phyloP scores from a whole-genome alignment of 2,113 vertebrate genomes.

The Recurvirostra avosetta region DNA sequence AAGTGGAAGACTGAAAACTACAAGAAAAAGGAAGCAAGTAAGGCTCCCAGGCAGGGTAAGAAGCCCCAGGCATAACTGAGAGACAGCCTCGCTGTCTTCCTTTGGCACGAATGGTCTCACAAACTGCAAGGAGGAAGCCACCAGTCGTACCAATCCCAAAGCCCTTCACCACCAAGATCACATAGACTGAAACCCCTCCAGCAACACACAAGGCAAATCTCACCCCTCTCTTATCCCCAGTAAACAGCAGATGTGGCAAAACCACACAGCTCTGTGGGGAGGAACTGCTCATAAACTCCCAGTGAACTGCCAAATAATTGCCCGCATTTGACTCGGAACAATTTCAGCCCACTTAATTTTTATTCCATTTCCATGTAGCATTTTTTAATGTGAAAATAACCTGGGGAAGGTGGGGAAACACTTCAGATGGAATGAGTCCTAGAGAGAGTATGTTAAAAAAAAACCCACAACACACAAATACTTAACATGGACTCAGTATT shows the following conservation, averaged over 20 bases:
- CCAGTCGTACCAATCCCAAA: not conserved
- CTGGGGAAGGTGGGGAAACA: not conserved
- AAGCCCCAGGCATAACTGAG: not conserved
- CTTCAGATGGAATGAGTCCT: not conserved
- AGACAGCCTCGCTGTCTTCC: not conserved
- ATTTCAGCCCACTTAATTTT: not conserved
- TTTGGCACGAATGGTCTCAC: not conserved
- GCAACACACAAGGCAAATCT: fast-evolving
- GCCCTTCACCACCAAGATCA: not conserved
- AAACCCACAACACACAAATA: not conserved
- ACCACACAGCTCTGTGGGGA: fast-evolving
- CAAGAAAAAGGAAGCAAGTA: not conserved
- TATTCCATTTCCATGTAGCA: not conserved
- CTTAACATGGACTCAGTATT: not conserved
- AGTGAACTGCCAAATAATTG: not conserved
- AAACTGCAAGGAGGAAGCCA: not conserved
- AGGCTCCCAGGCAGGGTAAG: not conserved
- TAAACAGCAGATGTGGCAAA: not conserved
- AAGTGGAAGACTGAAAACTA: not conserved
- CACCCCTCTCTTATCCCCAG: too few relatives aligned
- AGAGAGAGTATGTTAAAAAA: not conserved
- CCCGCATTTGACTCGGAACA: not conserved
- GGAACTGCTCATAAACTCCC: not conserved
- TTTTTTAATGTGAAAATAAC: not conserved
- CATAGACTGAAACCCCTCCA: not conserved